phyloP scores from a whole-genome alignment of 2,888 invertebrate species.

The Congeria kusceri region DNA sequence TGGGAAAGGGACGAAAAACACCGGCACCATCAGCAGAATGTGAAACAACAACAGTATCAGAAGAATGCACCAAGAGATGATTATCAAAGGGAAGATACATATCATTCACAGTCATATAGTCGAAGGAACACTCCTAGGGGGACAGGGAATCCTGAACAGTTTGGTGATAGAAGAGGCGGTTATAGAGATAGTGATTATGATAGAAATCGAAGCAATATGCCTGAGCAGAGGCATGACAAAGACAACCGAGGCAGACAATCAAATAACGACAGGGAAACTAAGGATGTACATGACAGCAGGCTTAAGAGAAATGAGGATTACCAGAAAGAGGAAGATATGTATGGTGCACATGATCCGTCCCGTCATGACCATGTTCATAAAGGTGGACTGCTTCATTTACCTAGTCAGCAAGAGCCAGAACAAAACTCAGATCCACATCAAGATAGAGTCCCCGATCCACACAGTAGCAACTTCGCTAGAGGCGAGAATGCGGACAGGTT shows the following conservation, averaged over 20 bases:
- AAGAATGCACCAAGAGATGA: conserved; percentile 31
- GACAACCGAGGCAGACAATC: conserved; percentile 1
- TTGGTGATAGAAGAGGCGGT: conserved; percentile 27
- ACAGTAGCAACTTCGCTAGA: background rate
- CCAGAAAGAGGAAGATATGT: background rate
- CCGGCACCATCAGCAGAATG: conserved; percentile 20
- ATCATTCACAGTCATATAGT: background rate
- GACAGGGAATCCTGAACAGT: conserved; percentile 42
- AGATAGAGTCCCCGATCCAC: background rate
- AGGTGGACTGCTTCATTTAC: conserved; percentile 69
- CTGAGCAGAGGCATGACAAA: conserved; percentile 11
- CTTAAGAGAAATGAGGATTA: conserved; percentile 23
- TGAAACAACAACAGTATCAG: conserved; percentile 18
- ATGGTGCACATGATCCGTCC: conserved; percentile 20
- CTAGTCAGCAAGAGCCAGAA: conserved; percentile 47
- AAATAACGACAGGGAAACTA: conserved; percentile 9
- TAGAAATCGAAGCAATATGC: conserved; percentile 10
- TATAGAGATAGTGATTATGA: conserved; percentile 8
- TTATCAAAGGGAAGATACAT: conserved; percentile 32
- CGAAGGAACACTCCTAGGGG: background rate
- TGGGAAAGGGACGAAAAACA: conserved; percentile 29
- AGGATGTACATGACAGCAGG: conserved; percentile 9
- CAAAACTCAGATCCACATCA: conserved; percentile 25
- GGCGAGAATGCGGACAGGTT: background rate
- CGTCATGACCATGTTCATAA: conserved; percentile 28